Evolutionary conservation across 2,888 invertebrate species (phyloP), one percentile per base, ranked within the genome.

Genomic region (Psylliodes chrysocephalus): DNA sequence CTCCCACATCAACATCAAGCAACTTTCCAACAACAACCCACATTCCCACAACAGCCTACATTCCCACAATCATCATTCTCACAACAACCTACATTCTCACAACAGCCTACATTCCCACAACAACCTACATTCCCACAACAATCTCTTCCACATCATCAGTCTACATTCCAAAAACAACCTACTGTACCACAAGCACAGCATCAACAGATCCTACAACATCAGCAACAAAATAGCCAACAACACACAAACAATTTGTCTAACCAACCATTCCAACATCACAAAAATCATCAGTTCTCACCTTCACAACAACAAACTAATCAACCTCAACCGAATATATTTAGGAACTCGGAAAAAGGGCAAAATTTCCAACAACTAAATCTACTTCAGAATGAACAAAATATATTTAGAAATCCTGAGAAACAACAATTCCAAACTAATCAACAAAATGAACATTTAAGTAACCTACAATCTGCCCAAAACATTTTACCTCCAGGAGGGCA

Each of bases 401-500:
- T 57, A 25, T 70, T 46, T 22, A 22, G 22, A 46, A 17, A 17
- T 25, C 46, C 19, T 6, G 46, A 69, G 17, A 66, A 72, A 18
- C 72, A 74, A 25, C 69, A 77, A 17, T 47, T 49, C 22, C 76
- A 77, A 63, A 64, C 68, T 47, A 69, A 70, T 51, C 55, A 33
- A 44, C 55, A 49, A 35, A 17, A 73, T 47, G 71, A 74, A 30
- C 75, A 76, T 63, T 57, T 69, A 35, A 71, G 71, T 33, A 72
- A 73, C 47, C 65, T 77, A 30, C 78, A 76, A 61, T 72, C 77
- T 33, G 78, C 78, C 49, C 78, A 79, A 63, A 72, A 64, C 74
- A 75, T 88, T 64, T 82, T 87, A 17, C 88, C 88, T 33, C 85
- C 90, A 1, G 90, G 88, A 33, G 91, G 92, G 0, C 91, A 93